Percentiles rank a stretch among this genome's conserved stretches.
Conservation (phyloP, 2,888 invertebrate genomes). For the Eudasyphora cyanicolor region DNA sequence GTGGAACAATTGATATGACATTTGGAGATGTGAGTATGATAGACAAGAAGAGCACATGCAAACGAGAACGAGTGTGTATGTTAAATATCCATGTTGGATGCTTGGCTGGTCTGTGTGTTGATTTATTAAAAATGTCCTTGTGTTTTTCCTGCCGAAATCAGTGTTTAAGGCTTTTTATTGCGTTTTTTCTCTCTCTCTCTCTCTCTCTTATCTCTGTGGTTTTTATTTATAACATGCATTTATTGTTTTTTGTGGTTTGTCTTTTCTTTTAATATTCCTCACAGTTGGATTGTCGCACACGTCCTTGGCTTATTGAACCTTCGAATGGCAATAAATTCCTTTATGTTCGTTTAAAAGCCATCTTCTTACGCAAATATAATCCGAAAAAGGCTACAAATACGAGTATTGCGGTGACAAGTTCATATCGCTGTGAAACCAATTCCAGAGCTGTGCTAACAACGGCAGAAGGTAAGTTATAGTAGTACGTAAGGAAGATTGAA, state of each 20-base stretch:
- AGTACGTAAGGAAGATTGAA: no score
- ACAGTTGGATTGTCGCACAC: conserved; percentile 89
- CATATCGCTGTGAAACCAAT: conserved; percentile 86
- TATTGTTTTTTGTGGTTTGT: conserved; percentile 7
- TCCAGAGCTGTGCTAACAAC: conserved; percentile 91
- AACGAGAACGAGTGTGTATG: neutral
- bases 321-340: conserved; percentile 86
- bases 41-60: no score
- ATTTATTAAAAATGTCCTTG: neutral
- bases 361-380: conserved; percentile 80
- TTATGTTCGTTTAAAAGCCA: conserved; percentile 89
- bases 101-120: neutral
- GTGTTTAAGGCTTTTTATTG: neutral
- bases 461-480: conserved; percentile 81
- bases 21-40: conserved; percentile 78
- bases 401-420: conserved; percentile 82
- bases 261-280: conserved; percentile 2
- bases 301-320: conserved; percentile 90
- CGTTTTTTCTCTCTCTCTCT: conserved; percentile 31
- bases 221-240: conserved; percentile 7
- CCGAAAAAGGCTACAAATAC: conserved; percentile 82
- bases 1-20: conserved; percentile 87
- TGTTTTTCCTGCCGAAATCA: neutral
- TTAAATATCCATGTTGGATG: neutral
- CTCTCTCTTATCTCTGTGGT: no score